Percentiles rank a stretch among this genome's conserved stretches.
Evolutionary conservation across 2,797 vertebrate species (phyloP).

Genomic region (Distichodus sexfasciatus): DNA sequence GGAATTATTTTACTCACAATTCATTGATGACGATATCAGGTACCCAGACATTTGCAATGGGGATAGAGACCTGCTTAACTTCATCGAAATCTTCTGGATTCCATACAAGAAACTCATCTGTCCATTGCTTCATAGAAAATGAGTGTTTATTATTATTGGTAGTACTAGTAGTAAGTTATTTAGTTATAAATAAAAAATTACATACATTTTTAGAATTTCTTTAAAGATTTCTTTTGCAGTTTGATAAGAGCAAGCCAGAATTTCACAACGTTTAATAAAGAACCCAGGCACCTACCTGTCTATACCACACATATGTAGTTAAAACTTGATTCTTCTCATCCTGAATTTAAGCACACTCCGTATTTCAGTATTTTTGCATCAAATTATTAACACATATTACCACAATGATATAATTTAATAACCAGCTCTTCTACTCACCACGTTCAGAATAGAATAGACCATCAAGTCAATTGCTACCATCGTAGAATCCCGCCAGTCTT

Average conservation of each 20-base stretch:
- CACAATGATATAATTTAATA: no score
- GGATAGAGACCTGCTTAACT: conserved; percentile 87
- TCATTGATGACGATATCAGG: conserved; percentile 98
- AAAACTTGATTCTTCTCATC: conserved; percentile 98
- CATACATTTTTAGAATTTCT: no score
- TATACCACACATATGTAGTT: conserved; percentile 97
- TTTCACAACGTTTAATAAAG: neutral
- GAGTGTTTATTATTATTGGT: neutral
- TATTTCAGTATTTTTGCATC: neutral
- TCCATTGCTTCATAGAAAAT: conserved; percentile 81
- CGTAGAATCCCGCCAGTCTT: conserved; percentile 88
- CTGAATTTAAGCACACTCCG: conserved; percentile 61
- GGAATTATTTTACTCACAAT: conserved; percentile 80
- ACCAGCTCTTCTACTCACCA: conserved; percentile 77
- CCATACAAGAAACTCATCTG: conserved; percentile 91
- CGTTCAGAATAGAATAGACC: conserved; percentile 91
- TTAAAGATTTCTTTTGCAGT: no score
- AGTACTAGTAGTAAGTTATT: neutral
- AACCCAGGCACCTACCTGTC: conserved; percentile 92
- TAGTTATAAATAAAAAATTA: neutral
- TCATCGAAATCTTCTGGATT: conserved; percentile 86
- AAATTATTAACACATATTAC: neutral
- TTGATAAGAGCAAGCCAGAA: no score
- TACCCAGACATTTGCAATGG: conserved; percentile 87
- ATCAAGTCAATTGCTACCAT: conserved; percentile 89